Evolutionary conservation across 2,888 invertebrate genomes (phyloP), one percentile per base, ranked within the genome.

Genomic region (Phasia obesa): DNA sequence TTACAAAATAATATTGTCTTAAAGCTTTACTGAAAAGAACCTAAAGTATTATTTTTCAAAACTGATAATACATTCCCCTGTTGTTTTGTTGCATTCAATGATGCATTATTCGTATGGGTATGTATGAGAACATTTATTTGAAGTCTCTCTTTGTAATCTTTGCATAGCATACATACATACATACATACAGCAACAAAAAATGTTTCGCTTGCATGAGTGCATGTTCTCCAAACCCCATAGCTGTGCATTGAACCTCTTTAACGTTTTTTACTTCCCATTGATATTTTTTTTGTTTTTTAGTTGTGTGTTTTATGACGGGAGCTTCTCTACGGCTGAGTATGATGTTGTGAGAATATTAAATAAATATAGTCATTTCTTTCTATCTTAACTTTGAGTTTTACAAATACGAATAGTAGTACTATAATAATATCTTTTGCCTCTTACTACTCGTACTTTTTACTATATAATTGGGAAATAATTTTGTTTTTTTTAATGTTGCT

Each of bases 191-290:
- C 74, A 75, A 47, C 1, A 15, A 67, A 25, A 42, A 21, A 62
- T 44, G 13, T 69, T 25, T 62, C 59, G 17, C 67, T 64, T 60
- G 44, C 17, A 59, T 70, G 49, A 38, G n/a, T 60, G 27, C 11
- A 67, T 76, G 42, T 21, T 67, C 79, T 67, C 53, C 25, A 73
- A 65, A 74, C 60, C 73, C 60, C 57, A 69, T 44, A 69, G 76
- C 79, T 85, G 84, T 82, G 83, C 85, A 84, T 70, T 84, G 84
- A 84, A 85, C 84, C 84, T 82, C 76, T 77, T 53, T 60, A 60
- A 51, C 25, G 38, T 38, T 35, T 65, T 82, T 70, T 53, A 62
- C 60, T 83, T 83, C 75, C 83, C 83, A 83, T 83, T 83, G 71
- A 83, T 79, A 75, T 76, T 35, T 75, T 35, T 75, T 71, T 70